Evolutionary conservation across 64 coral and sea anemone genomes (phyloP).

Genomic region (Trachythela sp.): DNA sequence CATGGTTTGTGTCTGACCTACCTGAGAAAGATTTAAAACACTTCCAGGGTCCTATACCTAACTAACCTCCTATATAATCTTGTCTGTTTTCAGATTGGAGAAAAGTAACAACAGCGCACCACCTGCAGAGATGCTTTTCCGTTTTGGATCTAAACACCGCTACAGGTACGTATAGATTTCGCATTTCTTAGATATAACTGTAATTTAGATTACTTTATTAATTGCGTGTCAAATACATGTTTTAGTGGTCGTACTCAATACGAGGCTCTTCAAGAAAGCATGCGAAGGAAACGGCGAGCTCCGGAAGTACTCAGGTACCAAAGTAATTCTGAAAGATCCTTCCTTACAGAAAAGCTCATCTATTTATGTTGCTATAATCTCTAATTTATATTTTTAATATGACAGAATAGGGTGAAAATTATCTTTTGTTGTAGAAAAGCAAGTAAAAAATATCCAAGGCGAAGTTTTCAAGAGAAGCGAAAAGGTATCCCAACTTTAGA

Average conservation of each 20-base stretch:
- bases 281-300: not conserved
- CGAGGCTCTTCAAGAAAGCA: constrained; percentile 14
- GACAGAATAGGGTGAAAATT: too few species aligned
- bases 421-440: constrained; percentile 66
- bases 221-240: not conserved
- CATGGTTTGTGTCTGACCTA: not conserved
- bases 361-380: too few species aligned
- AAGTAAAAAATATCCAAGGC: constrained; percentile 88
- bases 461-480: constrained; percentile 63
- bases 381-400: too few species aligned
- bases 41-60: too few species aligned
- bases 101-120: not conserved
- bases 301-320: not conserved
- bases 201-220: too few species aligned
- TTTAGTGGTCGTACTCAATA: constrained; percentile 1
- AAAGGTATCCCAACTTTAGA: constrained; percentile 39
- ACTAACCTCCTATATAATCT: not conserved
- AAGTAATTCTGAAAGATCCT: too few species aligned
- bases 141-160: not conserved
- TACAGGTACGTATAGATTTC: constrained; percentile 1
- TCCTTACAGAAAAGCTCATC: too few species aligned
- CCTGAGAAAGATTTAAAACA: not conserved
- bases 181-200: too few species aligned
- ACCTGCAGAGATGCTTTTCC: not conserved
- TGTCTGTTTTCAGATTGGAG: not conserved